Evolutionary conservation across 2,888 invertebrate genomes (phyloP), one percentile per base, ranked within the genome.

Genomic region (Oligia latruncula): DNA sequence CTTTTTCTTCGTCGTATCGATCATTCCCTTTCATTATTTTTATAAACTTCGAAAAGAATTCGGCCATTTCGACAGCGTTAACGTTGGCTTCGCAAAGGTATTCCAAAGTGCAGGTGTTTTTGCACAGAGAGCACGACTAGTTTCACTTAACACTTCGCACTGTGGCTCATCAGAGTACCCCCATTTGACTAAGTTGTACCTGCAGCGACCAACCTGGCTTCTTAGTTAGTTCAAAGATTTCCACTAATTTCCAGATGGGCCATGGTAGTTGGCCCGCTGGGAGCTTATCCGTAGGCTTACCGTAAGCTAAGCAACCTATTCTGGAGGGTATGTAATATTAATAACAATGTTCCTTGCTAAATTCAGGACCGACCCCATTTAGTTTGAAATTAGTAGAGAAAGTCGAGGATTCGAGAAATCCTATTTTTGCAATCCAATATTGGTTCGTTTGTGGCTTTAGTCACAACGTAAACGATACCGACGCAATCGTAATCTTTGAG

Each of bases 401-500:
- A 20, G 6, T 43, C 13, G 6, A 58, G 40, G 2, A 20, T 4
- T 43, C 13, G 13, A 60, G 13, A 3, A 40, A 1, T n/a, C 4
- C 0, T 43, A 40, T 60, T 43, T 71, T 60, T 43, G 71, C 60
- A 60, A 71, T n/a, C 6, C n/a, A 71, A 74, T 62, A 60, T 35
- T n/a, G 17, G 6, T 73, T 40, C 35, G 15, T n/a, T 62, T 35
- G n/a, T 40, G 17, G 29, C 23, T 58, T 71, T 29, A 74, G 17
- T 67, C 78, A 52, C 60, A 74, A 23, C n/a, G n/a, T 40, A 46
- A 74, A 55, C 40, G 52, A 52, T 29, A 40, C 13, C 35, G 35
- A 62, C 17, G 80, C 55, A 62, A 80, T 82, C 55, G 6, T 62
- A 62, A 62, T 46, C 46, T 40, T 74, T 46, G 43, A 67, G 52